A percentile compares a stretch with the other conserved stretches of the same genome.
Evolutionary conservation across 2,113 vertebrate species (phyloP).

Genomic region (Eretmochelys imbricata): DNA sequence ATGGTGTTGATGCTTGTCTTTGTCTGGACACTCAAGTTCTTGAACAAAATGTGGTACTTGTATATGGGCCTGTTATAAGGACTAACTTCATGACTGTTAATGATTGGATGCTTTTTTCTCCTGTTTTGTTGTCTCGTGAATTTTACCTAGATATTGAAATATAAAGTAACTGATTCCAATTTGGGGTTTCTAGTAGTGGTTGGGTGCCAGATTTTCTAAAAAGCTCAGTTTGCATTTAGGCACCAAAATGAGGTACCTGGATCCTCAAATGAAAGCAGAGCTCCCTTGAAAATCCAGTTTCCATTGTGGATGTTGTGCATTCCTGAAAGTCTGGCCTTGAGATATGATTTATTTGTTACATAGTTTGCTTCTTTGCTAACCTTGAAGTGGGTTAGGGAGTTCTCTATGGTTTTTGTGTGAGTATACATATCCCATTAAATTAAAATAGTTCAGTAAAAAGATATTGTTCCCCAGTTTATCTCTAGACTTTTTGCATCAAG

Average conservation of each 20-base stretch:
- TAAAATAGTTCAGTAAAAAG: not conserved
- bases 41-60: not conserved
- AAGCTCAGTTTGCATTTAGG: not conserved
- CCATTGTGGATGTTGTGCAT: not conserved
- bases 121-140: not conserved
- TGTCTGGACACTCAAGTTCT: not conserved
- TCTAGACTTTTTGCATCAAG: not conserved
- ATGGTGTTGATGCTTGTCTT: not conserved
- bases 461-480: not conserved
- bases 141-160: not conserved
- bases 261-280: not conserved
- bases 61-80: not conserved
- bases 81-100: not conserved
- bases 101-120: not conserved
- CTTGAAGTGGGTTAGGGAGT: not conserved
- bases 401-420: not conserved
- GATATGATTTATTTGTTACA: conserved; percentile 1
- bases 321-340: not conserved
- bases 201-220: not conserved
- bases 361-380: not conserved
- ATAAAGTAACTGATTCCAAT: not conserved
- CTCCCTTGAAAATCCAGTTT: not conserved
- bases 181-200: not conserved
- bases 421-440: not conserved
- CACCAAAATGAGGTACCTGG: not conserved